These are phyloP conservation scores for Magallana ariakensis DNA, from an alignment of 1,140 invertebrate species.

Conservation along the genomic window DNA sequence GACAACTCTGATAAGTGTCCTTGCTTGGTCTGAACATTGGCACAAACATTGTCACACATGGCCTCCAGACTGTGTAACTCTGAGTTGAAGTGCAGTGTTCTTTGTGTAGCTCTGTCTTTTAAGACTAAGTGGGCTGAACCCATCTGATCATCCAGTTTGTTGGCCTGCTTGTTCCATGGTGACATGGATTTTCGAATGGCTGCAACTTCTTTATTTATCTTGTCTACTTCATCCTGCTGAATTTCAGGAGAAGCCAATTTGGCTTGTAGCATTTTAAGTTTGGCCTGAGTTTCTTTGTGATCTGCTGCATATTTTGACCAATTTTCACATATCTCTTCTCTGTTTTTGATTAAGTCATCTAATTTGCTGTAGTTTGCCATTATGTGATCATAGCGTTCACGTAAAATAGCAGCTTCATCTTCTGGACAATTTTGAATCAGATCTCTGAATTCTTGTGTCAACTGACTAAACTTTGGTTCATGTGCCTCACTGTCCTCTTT, in stretches of 20 bases:
- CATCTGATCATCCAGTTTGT: constrained; percentile 74
- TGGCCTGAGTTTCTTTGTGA: constrained; percentile 89
- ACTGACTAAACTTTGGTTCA: constrained; percentile 71
- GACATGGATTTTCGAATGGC: constrained; percentile 67
- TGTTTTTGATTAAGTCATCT: constrained; percentile 83
- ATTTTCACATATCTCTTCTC: constrained; percentile 89
- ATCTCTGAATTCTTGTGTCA: constrained; percentile 89
- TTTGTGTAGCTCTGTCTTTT: constrained; percentile 75
- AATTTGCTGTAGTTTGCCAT: constrained; percentile 86
- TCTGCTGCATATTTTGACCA: constrained; percentile 89
- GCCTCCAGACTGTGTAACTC: constrained; percentile 71
- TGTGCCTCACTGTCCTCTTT: constrained; percentile 72
- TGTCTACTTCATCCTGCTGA: constrained; percentile 76
- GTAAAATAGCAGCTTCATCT: constrained; percentile 86
- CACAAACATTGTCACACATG: constrained; percentile 67
- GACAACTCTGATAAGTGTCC: constrained; percentile 72
- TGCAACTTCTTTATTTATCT: constrained; percentile 72
- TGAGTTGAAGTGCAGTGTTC: constrained; percentile 73
- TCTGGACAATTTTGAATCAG: constrained; percentile 85
- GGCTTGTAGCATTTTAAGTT: constrained; percentile 89
- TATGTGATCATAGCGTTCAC: constrained; percentile 87
- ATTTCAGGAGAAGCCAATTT: constrained; percentile 87
- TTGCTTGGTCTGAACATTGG: constrained; percentile 69
- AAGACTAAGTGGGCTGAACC: constrained; percentile 70
- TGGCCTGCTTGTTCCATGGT: constrained; percentile 68